Percentiles rank a stretch among this genome's conserved stretches.
These are phyloP conservation scores for Bombus confusus DNA, from an alignment of 1,140 invertebrate species.

Conservation along the genomic window DNA sequence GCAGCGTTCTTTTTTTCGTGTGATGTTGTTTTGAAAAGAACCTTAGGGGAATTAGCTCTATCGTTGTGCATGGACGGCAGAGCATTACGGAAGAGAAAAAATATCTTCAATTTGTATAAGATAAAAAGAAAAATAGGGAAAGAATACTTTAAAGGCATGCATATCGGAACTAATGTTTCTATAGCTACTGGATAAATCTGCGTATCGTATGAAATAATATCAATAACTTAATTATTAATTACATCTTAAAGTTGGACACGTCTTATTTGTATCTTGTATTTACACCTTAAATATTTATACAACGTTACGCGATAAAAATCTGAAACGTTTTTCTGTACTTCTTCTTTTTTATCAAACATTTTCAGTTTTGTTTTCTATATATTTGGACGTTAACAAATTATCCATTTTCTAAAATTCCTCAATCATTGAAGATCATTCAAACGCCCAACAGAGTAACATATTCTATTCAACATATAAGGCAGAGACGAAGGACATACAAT, in stretches of 20 bases:
- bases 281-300: conserved; percentile 65
- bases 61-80: conserved; percentile 49
- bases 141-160: conserved; percentile 54
- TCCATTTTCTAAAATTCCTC: not conserved
- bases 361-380: conserved; percentile 1
- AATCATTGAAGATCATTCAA: not conserved
- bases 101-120: conserved; percentile 3
- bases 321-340: conserved; percentile 21
- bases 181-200: conserved; percentile 50
- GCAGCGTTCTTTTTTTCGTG: conserved; percentile 13
- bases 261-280: conserved; percentile 51
- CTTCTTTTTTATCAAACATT: not conserved
- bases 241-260: conserved; percentile 39
- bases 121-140: not conserved
- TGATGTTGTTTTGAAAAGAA: conserved; percentile 46
- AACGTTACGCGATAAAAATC: conserved; percentile 60
- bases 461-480: not conserved
- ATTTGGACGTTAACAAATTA: conserved; percentile 22
- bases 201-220: conserved; percentile 46
- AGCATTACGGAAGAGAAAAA: conserved; percentile 31
- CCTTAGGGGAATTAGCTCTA: conserved; percentile 7
- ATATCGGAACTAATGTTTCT: conserved; percentile 26
- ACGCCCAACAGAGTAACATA: not conserved
- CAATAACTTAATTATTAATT: conserved; percentile 50
- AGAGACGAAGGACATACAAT: conserved; percentile 5